Evolutionary conservation across 2,797 vertebrate genomes (phyloP), one percentile per base, ranked within the genome.

Genomic region (Nannoperca obscura): DNA sequence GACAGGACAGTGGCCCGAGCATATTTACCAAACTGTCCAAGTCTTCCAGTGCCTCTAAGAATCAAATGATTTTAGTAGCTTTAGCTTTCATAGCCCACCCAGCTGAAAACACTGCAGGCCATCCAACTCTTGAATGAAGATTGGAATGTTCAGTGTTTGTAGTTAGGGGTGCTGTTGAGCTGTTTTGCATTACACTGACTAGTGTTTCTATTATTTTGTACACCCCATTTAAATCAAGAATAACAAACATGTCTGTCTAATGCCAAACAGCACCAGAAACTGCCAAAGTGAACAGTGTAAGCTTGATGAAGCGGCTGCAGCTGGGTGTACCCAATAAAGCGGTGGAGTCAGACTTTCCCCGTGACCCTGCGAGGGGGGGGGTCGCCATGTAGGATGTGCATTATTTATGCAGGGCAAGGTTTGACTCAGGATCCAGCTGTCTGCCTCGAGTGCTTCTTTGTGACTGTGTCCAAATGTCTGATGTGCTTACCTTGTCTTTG

Each of bases 341-440:
- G 32, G 32, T 32, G 32, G 32, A 44, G 44, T 74, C 74, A 42
- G 49, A 47, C 49, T 47, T 27, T 27, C 44, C 63, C 32, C 59
- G 76, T 38, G 22, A 38, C 86, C 75, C 66, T 7, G 10, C 60
- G 54, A 68, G 74, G 66, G 27, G 71, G 74, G 66, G 27, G 54
- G 52, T 71, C 62, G 76, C 75, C 60, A 55, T 83, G 74, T 88
- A 70, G 78, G 71, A 80, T 81, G 73, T 89, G 73, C 70, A 85
- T 90, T 86, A 86, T 88, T 88, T 50, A 90, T 87, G 58, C 79
- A 64, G 76, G 66, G 65, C 32, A 47, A 78, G 81, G 78, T 68
- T 66, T 85, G 86, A 91, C 24, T 92, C 84, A 89, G 84, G 77
- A 82, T 58, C 67, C 78, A 86, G 86, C 76, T 74, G 86, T 81